Evolutionary conservation across 2,113 vertebrate species (phyloP), one percentile per base, ranked within the genome.

Genomic region (Petaurus breviceps): DNA sequence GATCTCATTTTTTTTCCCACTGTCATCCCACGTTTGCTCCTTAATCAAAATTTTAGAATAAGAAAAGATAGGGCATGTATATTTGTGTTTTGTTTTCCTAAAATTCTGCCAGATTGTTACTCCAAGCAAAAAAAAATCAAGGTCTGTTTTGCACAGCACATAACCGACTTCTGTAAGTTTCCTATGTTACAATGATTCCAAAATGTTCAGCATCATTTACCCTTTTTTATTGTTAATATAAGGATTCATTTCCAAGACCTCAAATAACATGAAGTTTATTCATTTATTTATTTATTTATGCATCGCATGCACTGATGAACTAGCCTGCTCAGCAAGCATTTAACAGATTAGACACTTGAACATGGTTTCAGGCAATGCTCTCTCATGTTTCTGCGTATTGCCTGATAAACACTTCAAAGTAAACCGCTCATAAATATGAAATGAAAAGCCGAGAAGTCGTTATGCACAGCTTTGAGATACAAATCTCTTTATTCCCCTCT

Each of bases 321-420:
- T 97, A 97, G 98, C 96, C 98, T 98, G 98, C 98, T 98, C 98
- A 98, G 99, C 98, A 98, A 99, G 98, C 98, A 97, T 98, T 98
- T 98, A 99, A 98, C 98, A 99, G 99, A 99, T 99, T 99, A 99
- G 98, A 98, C 97, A 97, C 98, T 97, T 95, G 98, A 98, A 99
- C 98, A 98, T 99, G 99, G 98, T 99, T 99, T 98, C 98, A 98
- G 99, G 99, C 98, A 98, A 99, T 98, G 98, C 99, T 98, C 98
- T 98, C 98, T 98, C 98, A 98, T 98, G 99, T 98, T 99, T 98
- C 98, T 99, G 99, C 96, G 97, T 98, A 99, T 98, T 99, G 98
- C 99, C 99, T 99, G 99, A 99, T 99, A 99, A 99, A 99, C 99
- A 99, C 99, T 99, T 99, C 99, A 99, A 99, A 99, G 99, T 98